Base-by-base conservation (phyloP, 2,113 vertebrate species). In the Eubucco bourcierii region DNA sequence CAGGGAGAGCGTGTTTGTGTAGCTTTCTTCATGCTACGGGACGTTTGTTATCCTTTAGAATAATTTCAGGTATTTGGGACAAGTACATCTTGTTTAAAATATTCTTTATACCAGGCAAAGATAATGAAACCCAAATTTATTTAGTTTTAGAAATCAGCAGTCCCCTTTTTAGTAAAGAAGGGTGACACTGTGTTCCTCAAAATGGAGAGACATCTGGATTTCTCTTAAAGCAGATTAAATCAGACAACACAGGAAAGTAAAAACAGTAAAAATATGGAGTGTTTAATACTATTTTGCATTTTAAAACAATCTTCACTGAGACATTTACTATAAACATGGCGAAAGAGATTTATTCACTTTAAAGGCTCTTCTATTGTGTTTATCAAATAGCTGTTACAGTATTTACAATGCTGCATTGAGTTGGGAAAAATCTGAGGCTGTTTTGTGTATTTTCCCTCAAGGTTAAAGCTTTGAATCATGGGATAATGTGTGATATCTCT, bases 401-500 rank as follows among this genome's bases (percentile, higher is more conserved):
- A 78, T 88, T 95, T 94, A 89, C 87, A 94, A 74, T 92, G 90
- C 86, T 89, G 66, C 56, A 66, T 70, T 86, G 87, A 95, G 85
- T 56, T 94, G 83, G 82, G 91, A 95, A 96, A 95, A 95, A 88
- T 81, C 47, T 88, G 91, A 88, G 84, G 85, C 91, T 86, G 90
- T 94, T 92, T 95, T 95, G 93, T 95, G 90, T 95, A 63, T 97
- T 96, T 92, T 90, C 82, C 88, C 94, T 93, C 95, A 97, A 97
- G 96, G 96, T 97, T 96, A 96, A 93, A 95, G 92, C 93, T 93
- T 94, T 97, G 95, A 95, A 96, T 97, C 95, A 96, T 88, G 93
- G 95, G 90, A 93, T 96, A 94, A 88, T 90, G 80, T 94, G 89
- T 95, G 95, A 91, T 96, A 95, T 94, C 91, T 96, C 93, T 88